Conservation (phyloP, 1,140 invertebrate genomes). For the Drosophila murphyi region DNA sequence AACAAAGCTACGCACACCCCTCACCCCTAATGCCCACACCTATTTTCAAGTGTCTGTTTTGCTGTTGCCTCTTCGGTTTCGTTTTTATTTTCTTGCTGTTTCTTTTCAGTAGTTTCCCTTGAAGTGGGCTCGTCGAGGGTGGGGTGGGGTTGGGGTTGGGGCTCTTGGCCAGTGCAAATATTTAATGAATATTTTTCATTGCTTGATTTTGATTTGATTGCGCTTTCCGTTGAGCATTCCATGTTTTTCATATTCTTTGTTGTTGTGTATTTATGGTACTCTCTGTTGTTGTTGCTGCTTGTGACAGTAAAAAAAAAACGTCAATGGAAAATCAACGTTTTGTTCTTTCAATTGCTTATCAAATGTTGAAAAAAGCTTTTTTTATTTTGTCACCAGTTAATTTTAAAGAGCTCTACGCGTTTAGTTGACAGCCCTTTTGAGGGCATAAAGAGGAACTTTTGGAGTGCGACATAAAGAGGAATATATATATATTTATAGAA, state of each 20-base stretch:
- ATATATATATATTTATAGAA: neutral
- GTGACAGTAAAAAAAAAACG: constrained; percentile 21
- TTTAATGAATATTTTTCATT: constrained; percentile 56
- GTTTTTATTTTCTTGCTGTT: constrained; percentile 16
- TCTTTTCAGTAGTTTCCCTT: constrained; percentile 20
- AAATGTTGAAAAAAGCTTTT: constrained; percentile 13
- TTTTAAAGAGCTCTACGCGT: constrained; percentile 25
- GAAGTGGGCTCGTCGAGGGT: neutral
- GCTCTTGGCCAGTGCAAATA: constrained; percentile 31
- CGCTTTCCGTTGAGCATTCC: constrained; percentile 42
- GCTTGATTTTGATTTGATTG: constrained; percentile 49
- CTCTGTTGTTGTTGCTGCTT: constrained; percentile 11
- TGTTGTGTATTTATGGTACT: neutral
- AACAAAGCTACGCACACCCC: neutral
- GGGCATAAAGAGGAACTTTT: neutral
- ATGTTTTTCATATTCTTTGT: neutral
- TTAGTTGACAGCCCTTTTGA: neutral
- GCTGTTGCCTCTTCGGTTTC: constrained; percentile 16
- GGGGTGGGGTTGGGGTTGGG: neutral
- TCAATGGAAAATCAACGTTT: constrained; percentile 55
- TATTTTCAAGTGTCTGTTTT: constrained; percentile 39
- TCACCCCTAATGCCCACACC: constrained; percentile 29
- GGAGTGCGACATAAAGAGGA: neutral
- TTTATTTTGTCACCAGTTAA: constrained; percentile 13
- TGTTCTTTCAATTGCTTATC: constrained; percentile 53